Evolutionary conservation across 1,140 invertebrate genomes (phyloP).

Genomic region (Lycorma delicatula): DNA sequence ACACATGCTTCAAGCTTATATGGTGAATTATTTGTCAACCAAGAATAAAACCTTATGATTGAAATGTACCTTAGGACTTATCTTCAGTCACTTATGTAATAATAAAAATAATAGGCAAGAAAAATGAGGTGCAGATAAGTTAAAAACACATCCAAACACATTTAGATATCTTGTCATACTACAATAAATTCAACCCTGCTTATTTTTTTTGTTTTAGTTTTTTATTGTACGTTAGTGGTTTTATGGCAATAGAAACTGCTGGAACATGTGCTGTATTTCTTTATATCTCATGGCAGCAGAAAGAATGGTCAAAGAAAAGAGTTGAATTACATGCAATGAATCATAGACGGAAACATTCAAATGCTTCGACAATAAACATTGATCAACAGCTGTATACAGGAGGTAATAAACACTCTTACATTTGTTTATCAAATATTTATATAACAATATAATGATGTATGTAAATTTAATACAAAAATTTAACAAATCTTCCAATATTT

Average conservation of each 20-base stretch:
- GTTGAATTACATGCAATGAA: constrained; percentile 34
- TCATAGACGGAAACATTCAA: constrained; percentile 34
- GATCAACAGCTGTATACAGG: constrained; percentile 22
- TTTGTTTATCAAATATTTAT: too few species aligned
- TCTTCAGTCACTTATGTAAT: too few species aligned
- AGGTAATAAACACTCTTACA: too few species aligned
- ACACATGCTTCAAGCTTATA: too few species aligned
- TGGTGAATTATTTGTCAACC: too few species aligned
- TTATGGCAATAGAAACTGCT: constrained; percentile 71
- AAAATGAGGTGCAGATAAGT: too few species aligned
- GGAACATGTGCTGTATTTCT: constrained; percentile 79
- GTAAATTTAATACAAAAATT: too few species aligned
- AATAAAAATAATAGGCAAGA: too few species aligned
- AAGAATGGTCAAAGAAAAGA: constrained; percentile 40
- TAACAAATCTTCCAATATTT: too few species aligned
- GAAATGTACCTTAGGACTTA: too few species aligned
- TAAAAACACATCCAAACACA: not conserved
- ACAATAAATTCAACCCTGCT: not conserved
- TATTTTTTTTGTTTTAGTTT: constrained; percentile 43
- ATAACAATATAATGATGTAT: too few species aligned
- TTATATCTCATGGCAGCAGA: constrained; percentile 66
- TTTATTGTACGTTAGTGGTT: constrained; percentile 72
- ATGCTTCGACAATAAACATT: constrained; percentile 12
- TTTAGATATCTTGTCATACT: not conserved
- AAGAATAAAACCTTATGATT: too few species aligned